phyloP scores from a whole-genome alignment of 2,113 vertebrate species.

The Dascyllus trimaculatus region DNA sequence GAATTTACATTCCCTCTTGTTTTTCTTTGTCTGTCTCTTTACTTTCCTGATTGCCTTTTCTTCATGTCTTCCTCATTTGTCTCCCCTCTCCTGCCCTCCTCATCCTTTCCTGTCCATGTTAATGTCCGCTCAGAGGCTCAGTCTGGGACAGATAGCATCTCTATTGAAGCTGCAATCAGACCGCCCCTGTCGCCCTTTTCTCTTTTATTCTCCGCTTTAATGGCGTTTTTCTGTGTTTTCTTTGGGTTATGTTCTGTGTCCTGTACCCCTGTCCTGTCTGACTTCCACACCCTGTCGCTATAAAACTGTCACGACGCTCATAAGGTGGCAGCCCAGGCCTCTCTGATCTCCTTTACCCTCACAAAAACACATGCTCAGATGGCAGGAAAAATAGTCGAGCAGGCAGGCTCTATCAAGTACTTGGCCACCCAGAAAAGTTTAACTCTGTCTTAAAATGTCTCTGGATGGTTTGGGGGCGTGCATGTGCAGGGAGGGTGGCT shows the following conservation, averaged over 20 bases:
- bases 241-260: slow-evolving; percentile 66
- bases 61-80: slow-evolving; percentile 5
- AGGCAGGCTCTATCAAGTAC: slow-evolving; percentile 3
- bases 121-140: slow-evolving; percentile 30
- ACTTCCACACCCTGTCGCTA: slow-evolving; percentile 68
- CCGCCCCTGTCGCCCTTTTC: slow-evolving; percentile 42
- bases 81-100: neutral
- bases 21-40: neutral
- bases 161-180: slow-evolving; percentile 51
- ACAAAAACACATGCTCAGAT: slow-evolving; percentile 38
- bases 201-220: slow-evolving; percentile 63
- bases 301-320: slow-evolving; percentile 79
- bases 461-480: neutral
- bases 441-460: neutral
- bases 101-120: slow-evolving; percentile 16
- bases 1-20: neutral
- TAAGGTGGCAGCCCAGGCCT: slow-evolving; percentile 31
- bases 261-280: slow-evolving; percentile 69
- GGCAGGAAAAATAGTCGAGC: slow-evolving; percentile 36
- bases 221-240: slow-evolving; percentile 59
- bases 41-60: neutral
- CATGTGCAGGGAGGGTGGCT: too few relatives aligned
- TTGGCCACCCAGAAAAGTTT: slow-evolving; percentile 40
- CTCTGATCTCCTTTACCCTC: slow-evolving; percentile 51
- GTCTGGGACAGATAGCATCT: slow-evolving; percentile 74